Evolutionary conservation across 30 jellyfish, hydroid and myxozoan species (phyloP), one percentile per base, ranked within the genome.

Genomic region (Turritopsis dohrnii): DNA sequence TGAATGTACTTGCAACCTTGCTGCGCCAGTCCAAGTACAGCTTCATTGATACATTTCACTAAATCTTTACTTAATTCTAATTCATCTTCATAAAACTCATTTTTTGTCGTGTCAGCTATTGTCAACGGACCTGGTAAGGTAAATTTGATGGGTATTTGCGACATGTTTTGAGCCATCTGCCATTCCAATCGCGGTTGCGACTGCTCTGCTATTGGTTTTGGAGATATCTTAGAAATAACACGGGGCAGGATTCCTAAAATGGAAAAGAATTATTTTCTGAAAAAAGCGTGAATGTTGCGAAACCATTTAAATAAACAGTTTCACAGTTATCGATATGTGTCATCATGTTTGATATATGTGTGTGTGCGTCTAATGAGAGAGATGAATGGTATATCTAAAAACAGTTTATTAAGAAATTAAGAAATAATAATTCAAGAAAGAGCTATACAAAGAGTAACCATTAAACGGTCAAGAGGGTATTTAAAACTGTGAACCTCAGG

Each of bases 41-140:
- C 97, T 18, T 28, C 54, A 66, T 90, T 85, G 22, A 90, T 72
- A 53, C 89, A 82, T 9, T 60, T 82, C 9, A 82, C 90, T 21
- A 90, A 82, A 79, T 75, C 97, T 25, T 83, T 29, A 13, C 26
- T 31, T 20, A 90, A 72, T 25, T 71, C 84, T 53, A 28, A 52
- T 29, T 86, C 95, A 79, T 86, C 90, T 82, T 76, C 29, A 87
- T 90, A 90, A 72, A 66, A 90, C n/a, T 77, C 89, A 65, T 90
- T 80, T 52, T 69, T 65, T 22, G 85, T 86, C 0, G 95, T 90
- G 52, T 86, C 97, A 75, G 85, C 71, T 8, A 90, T 82, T 19
- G 97, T 90, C 89, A 90, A 71, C n/a, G 97, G 95, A 20, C 97
- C 97, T 18, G 95, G 97, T 19, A 90, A 52, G 7, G 97, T 90